Percentiles rank a stretch among this genome's conserved stretches.
phyloP scores from a whole-genome alignment of 2,888 invertebrate species.

The Coremacera marginata region DNA sequence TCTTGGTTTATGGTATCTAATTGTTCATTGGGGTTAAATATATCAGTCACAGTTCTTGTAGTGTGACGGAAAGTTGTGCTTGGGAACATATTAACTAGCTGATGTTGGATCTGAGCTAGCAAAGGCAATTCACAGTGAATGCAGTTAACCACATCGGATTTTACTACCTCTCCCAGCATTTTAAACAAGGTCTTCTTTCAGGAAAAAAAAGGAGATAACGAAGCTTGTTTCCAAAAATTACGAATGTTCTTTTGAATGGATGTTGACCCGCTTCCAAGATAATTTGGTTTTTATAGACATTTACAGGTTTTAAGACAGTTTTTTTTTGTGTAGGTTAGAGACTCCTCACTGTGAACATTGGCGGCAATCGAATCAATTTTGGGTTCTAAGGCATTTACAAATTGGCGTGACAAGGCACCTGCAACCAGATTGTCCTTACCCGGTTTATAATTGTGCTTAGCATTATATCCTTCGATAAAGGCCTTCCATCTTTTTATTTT shows the following conservation, averaged over 20 bases:
- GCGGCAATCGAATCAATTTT: neutral
- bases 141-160: neutral
- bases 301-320: too few relatives aligned
- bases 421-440: slow-evolving; percentile 31
- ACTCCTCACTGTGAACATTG: neutral
- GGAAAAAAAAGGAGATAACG: neutral
- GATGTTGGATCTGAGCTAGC: slow-evolving; percentile 23
- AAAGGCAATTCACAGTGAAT: neutral
- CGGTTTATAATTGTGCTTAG: slow-evolving; percentile 30
- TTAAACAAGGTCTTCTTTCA: neutral
- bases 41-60: neutral
- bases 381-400: neutral
- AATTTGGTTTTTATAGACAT: slow-evolving; percentile 14
- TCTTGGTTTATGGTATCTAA: slow-evolving; percentile 15
- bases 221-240: neutral
- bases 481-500: slow-evolving; percentile 26
- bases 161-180: neutral
- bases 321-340: too few relatives aligned
- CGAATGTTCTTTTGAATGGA: slow-evolving; percentile 38
- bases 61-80: slow-evolving; percentile 28
- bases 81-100: slow-evolving; percentile 17
- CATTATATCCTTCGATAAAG: slow-evolving; percentile 23
- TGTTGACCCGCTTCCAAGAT: neutral
- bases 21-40: neutral
- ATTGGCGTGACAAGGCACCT: slow-evolving; percentile 24